Evolutionary conservation across 64 coral and sea anemone species (phyloP), one percentile per base, ranked within the genome.

Genomic region (Dendronephthya gigantea): DNA sequence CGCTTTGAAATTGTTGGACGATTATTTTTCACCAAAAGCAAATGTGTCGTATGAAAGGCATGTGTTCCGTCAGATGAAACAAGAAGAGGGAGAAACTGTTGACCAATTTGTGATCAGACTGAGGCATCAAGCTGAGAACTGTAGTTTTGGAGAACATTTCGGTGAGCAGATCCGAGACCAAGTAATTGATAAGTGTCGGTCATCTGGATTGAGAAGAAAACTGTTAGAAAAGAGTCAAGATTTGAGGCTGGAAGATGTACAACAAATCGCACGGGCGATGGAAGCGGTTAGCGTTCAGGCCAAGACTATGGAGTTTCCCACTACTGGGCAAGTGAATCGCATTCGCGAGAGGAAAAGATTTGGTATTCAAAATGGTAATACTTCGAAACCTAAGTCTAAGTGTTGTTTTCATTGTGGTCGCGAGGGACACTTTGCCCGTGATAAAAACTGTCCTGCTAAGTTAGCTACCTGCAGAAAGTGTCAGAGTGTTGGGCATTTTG

Each of bases 101-200:
- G 58, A 66, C 29, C 58, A 66, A 30, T 66, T 66, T 66, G 58
- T 66, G 19, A 66, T 66, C 5, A 66, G 14, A 14, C 29, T 66
- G 14, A 66, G 19, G 5, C 19, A n/a, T 66, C 58, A 66, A 66
- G 58, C 58, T 66, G 58, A 66, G 14, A 66, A 66, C 14, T 66
- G 58, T 66, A 66, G 29, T 66, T 66, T 66, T 66, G 58, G 58
- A 3, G 29, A 66, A 8, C 4, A 66, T 4, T 17, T 22, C 5
- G 22, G 3, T 5, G 56, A 40, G 17, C 65, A 90, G 69, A 88
- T 91, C 11, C 7, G 85, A 48, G 76, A 87, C 47, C 85, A 87
- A 83, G 62, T 87, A 23, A 91, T 91, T 47, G 40, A 35, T 0
- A 86, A 37, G 31, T 83, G 81, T 49, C 41, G 12, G 45, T 86